These are phyloP conservation scores for Microctonus brassicae DNA, from an alignment of 2,888 invertebrate genomes.

Conservation along the genomic window DNA sequence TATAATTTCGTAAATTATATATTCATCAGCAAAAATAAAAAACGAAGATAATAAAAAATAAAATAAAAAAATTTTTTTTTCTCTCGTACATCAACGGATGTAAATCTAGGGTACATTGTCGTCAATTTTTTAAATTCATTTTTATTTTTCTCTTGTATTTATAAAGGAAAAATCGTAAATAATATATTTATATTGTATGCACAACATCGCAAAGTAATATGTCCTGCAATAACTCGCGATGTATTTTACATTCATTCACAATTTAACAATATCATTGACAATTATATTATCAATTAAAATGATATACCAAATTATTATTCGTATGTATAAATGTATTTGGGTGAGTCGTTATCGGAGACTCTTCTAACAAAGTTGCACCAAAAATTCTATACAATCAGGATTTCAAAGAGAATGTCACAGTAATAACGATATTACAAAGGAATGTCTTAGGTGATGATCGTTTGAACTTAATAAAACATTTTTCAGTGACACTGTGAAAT, in stretches of 20 bases:
- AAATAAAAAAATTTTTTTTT: no score
- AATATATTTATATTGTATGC: slow-evolving; percentile 1
- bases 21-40: slow-evolving; percentile 47
- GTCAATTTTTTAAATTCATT: background rate
- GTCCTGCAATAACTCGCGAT: slow-evolving; percentile 34
- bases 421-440: slow-evolving; percentile 63
- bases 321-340: background rate
- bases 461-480: background rate
- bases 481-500: no score
- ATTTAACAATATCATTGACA: background rate
- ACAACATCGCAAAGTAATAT: slow-evolving; percentile 12
- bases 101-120: background rate
- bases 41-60: slow-evolving; percentile 4
- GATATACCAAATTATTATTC: background rate
- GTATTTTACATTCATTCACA: background rate
- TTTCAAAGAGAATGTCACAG: slow-evolving; percentile 66
- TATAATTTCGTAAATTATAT: slow-evolving; percentile 29
- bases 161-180: background rate
- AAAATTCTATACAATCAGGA: slow-evolving; percentile 47
- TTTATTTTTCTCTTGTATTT: background rate
- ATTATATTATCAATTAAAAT: background rate
- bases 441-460: slow-evolving; percentile 57
- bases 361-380: background rate
- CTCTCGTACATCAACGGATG: background rate
- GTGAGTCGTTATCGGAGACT: no score